Evolutionary conservation across 2,113 vertebrate species (phyloP).

Genomic region (Callaeas wilsoni): DNA sequence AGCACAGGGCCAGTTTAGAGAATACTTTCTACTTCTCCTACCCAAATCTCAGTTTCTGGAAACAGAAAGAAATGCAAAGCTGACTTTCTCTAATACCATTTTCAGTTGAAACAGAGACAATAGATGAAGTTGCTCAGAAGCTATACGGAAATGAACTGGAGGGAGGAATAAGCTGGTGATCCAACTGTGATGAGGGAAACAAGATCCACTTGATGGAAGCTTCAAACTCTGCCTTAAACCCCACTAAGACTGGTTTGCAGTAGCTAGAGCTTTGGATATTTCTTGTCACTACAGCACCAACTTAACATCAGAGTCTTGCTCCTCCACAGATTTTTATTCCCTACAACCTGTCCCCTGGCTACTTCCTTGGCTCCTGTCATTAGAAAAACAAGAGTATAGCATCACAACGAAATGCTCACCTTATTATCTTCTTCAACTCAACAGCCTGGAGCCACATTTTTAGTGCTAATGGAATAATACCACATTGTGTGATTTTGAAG

Average conservation of each 20-base stretch:
- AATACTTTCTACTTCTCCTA: not conserved
- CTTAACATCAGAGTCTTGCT: not conserved
- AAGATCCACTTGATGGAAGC: not conserved
- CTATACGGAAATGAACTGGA: not conserved
- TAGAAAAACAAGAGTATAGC: not conserved
- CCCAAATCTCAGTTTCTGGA: not conserved
- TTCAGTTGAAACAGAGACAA: rapidly evolving
- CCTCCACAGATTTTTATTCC: not conserved
- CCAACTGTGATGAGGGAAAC: not conserved
- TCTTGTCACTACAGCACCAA: not conserved
- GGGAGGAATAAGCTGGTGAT: not conserved
- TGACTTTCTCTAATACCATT: not conserved
- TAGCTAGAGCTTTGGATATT: not conserved
- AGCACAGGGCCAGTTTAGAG: not conserved
- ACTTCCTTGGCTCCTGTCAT: not conserved
- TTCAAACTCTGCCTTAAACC: not conserved
- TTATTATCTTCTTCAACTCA: not conserved
- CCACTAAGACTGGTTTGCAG: not conserved
- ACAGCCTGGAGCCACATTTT: not conserved
- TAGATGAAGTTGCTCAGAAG: not conserved
- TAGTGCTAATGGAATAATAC: not conserved
- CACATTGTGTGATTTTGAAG: not conserved
- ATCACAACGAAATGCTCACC: not conserved
- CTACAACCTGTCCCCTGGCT: not conserved
- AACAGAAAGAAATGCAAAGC: not conserved